Evolutionary conservation across 1,140 invertebrate species (phyloP), one percentile per base, ranked within the genome.

Genomic region (Eumaeus atala): DNA sequence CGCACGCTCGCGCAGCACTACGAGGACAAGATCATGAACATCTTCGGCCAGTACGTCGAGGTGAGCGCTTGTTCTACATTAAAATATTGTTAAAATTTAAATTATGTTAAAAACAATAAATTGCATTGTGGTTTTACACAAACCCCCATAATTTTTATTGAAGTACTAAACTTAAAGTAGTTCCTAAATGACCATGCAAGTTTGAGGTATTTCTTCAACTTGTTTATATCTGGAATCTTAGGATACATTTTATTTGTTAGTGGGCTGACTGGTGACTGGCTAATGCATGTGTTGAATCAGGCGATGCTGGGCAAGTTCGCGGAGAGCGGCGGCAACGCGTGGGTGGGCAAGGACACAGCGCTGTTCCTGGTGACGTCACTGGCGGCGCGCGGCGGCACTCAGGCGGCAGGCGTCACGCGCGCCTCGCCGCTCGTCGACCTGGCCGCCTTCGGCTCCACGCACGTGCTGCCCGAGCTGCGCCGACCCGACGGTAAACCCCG

Each of bases 331-430:
- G 80, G 56, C 66, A 79, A 14, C 67, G 90, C 72, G 93, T 99
- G 98, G 97, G 92, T 94, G 50, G 93, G 93, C 61, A 99, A 99
- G 86, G 97, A 99, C 88, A 94, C 96, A 37, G 98, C 97, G 0
- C 91, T 99, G 54, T 99, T 97, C 89, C 89, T 99, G 56, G 96
- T 99, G 48, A 98, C 96, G 18, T 97, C 97, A 8, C 90, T 99
- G 58, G 96, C 95, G 18, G 93, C 95, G 3, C 95, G 95, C 74
- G 97, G 94, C n/a, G 90, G 94, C 68, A 99, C 98, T 8, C 92
- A 96, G 79, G 93, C 92, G 75, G 93, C 96, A 72, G 97, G 97
- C 35, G 94, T 97, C 0, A 98, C 97, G 21, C 92, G 95, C 73
- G 95, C 93, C 17, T 97, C 95, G 67, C 91, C 95, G 65, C 88